These are phyloP conservation scores for Phallusia fumigata DNA, from an alignment of 23 tunicate genomes.

Conservation along the genomic window DNA sequence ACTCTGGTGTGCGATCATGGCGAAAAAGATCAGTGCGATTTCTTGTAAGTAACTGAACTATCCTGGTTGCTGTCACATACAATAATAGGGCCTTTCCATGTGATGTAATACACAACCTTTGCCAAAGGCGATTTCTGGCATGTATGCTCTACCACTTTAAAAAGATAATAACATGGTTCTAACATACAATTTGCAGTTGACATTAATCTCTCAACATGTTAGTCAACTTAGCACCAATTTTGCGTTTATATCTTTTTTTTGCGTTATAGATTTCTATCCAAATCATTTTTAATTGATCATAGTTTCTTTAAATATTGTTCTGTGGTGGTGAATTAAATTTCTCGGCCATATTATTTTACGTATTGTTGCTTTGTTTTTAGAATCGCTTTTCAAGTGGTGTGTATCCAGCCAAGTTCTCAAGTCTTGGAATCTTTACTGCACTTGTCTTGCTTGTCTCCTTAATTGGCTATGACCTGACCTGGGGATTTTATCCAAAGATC, in stretches of 20 bases:
- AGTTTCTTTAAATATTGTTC: too few species aligned
- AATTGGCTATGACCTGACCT: conserved; percentile 60
- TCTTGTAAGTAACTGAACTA: conserved; percentile 41
- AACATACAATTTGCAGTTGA: too few species aligned
- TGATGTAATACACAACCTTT: neutral
- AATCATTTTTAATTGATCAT: too few species aligned
- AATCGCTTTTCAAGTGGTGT: conserved; percentile 93
- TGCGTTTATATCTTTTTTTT: too few species aligned
- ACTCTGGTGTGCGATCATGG: conserved; percentile 97
- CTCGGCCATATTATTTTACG: neutral
- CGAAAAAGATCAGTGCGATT: conserved; percentile 83
- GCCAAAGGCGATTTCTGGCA: neutral
- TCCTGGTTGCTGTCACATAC: conserved; percentile 1
- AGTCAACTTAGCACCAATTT: too few species aligned
- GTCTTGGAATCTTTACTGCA: conserved; percentile 41
- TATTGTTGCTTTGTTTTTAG: conserved; percentile 33
- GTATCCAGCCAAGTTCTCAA: conserved; percentile 84
- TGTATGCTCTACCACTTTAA: neutral
- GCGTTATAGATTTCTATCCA: too few species aligned
- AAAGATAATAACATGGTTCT: neutral
- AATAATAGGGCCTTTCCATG: conserved; percentile 12
- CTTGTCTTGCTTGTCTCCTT: conserved; percentile 30
- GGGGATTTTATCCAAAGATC: conserved; percentile 39
- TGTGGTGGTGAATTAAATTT: too few species aligned
- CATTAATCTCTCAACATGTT: too few species aligned